Percentiles rank a stretch among this genome's conserved stretches.
These are phyloP conservation scores for Campoplex capitator DNA, from an alignment of 2,888 invertebrate genomes.

Conservation along the genomic window DNA sequence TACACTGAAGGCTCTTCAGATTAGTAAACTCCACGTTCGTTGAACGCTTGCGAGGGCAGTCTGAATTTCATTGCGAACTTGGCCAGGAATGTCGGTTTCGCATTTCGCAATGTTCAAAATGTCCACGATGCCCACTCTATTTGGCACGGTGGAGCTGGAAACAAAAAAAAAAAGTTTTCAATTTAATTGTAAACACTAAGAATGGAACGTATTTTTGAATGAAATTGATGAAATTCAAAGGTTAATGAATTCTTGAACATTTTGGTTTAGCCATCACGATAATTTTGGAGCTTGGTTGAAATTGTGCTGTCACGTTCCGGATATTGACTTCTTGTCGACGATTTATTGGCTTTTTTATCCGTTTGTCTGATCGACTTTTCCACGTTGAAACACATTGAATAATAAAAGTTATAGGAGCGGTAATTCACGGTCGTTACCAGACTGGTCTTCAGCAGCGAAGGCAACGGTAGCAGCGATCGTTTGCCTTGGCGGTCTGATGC, in stretches of 20 bases:
- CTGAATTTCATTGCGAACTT: no score
- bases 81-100: no score
- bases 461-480: constrained; percentile 33
- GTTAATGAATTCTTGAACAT: neutral
- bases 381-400: constrained; percentile 49
- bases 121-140: no score
- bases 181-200: no score
- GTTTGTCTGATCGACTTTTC: constrained; percentile 47
- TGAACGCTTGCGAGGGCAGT: no score
- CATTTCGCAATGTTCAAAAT: no score
- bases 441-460: constrained; percentile 21
- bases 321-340: constrained; percentile 1
- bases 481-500: constrained; percentile 53
- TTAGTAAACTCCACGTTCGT: no score
- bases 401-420: constrained; percentile 57
- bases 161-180: no score
- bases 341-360: constrained; percentile 50
- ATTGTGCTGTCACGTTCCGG: neutral
- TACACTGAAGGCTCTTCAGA: no score
- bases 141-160: no score
- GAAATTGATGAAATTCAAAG: neutral
- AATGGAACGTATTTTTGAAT: constrained; percentile 36
- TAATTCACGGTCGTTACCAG: constrained; percentile 58
- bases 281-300: neutral
- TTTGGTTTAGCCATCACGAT: neutral